phyloP scores from a whole-genome alignment of 2,113 vertebrate species.

The Varanus komodoensis region DNA sequence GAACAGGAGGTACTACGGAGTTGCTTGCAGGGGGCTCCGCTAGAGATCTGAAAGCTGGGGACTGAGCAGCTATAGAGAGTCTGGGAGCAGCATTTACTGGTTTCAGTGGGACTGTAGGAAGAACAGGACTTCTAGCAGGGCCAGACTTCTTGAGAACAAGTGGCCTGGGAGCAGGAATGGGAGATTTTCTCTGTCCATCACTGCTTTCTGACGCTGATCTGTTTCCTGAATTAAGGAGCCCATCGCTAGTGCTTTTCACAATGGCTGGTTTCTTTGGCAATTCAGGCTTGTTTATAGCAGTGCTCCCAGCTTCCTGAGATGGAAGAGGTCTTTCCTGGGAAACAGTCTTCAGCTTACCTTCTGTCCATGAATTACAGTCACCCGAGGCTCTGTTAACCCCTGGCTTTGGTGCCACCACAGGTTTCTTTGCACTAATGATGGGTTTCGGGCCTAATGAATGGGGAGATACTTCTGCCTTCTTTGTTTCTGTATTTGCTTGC shows the following conservation, averaged over 20 bases:
- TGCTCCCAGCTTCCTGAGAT: constrained; percentile 53
- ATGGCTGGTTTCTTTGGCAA: constrained; percentile 83
- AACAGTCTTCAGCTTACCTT: constrained; percentile 61
- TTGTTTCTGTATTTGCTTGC: constrained; percentile 76
- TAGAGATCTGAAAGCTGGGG: constrained; percentile 66
- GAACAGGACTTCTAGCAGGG: constrained; percentile 66
- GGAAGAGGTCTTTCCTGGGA: constrained; percentile 68
- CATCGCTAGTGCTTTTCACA: constrained; percentile 70
- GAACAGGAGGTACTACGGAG: constrained; percentile 46
- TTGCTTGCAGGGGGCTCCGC: constrained; percentile 69
- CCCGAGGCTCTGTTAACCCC: constrained; percentile 71
- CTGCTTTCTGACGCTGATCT: constrained; percentile 46
- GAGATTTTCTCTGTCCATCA: constrained; percentile 58
- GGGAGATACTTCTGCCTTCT: constrained; percentile 81
- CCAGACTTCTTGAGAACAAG: constrained; percentile 76
- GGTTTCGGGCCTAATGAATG: constrained; percentile 78
- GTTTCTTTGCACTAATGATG: constrained; percentile 81
- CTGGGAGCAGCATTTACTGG: constrained; percentile 62
- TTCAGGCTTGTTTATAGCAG: constrained; percentile 78
- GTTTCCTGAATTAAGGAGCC: constrained; percentile 66
- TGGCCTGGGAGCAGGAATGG: constrained; percentile 79
- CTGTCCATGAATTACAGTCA: constrained; percentile 72
- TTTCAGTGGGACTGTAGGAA: constrained; percentile 61
- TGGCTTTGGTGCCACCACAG: constrained; percentile 80
- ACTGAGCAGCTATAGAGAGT: constrained; percentile 73